phyloP scores from a whole-genome alignment of 2,888 invertebrate species.

The Acanthosepion pharaonis region DNA sequence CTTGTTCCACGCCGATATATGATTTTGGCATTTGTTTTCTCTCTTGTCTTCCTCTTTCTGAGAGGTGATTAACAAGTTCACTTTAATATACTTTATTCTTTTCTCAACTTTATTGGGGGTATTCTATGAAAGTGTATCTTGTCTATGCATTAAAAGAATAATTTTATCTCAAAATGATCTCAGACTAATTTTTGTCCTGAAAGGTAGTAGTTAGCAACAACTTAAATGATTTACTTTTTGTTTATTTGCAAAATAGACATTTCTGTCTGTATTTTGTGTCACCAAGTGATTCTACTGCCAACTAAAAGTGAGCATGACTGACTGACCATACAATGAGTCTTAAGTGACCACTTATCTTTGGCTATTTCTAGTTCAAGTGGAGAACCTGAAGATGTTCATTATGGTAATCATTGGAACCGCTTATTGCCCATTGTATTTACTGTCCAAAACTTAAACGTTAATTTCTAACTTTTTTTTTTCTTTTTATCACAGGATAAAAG shows the following conservation, averaged over 20 bases:
- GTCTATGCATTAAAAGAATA: no score
- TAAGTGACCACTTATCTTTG: not conserved
- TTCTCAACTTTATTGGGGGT: no score
- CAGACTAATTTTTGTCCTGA: not conserved
- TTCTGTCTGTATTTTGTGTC: not conserved
- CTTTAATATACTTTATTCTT: no score
- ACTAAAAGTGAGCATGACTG: not conserved
- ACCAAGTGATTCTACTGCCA: not conserved
- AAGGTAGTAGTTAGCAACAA: not conserved
- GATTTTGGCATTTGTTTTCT: no score
- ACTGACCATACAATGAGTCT: not conserved
- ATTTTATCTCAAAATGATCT: not conserved
- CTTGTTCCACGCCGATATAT: no score
- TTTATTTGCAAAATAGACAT: not conserved
- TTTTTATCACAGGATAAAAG: not conserved
- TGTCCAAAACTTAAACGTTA: not conserved
- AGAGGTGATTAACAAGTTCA: no score
- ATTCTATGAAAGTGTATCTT: no score
- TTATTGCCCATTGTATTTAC: not conserved
- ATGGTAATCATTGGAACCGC: not conserved
- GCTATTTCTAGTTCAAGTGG: not conserved
- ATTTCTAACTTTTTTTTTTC: not conserved
- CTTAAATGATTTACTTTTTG: not conserved
- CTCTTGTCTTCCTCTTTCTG: no score
- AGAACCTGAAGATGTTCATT: not conserved